Conservation (phyloP, 2,797 vertebrate species). For the Pteronotus mesoamericanus region DNA sequence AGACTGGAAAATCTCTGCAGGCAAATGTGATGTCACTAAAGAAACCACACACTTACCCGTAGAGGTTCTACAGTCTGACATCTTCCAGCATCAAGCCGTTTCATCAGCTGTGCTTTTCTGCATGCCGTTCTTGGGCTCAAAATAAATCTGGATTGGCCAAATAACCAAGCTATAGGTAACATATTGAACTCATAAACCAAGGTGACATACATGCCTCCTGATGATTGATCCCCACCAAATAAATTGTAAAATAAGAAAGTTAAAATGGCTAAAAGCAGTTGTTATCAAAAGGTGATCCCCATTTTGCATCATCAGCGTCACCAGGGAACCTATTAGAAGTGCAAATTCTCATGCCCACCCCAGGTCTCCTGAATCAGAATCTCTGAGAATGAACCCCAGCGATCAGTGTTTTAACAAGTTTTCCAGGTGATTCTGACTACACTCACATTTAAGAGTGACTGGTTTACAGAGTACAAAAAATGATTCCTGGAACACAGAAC, state of each 20-base stretch:
- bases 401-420: background rate
- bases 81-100: constrained; percentile 66
- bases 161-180: background rate
- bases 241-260: background rate
- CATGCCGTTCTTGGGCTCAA: constrained; percentile 45
- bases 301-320: background rate
- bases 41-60: constrained; percentile 93
- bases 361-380: background rate
- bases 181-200: constrained; percentile 2
- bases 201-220: background rate
- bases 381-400: background rate
- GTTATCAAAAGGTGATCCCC: background rate
- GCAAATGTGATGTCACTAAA: constrained; percentile 93
- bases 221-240: background rate
- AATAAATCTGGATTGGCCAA: constrained; percentile 53
- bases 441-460: background rate
- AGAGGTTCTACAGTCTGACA: constrained; percentile 93
- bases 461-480: background rate
- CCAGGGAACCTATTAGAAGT: background rate
- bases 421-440: background rate
- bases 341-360: background rate
- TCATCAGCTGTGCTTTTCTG: constrained; percentile 57
- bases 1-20: constrained; percentile 98
- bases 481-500: background rate
- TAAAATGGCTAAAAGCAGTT: background rate